Base-by-base conservation (phyloP, 2,113 vertebrate species). In the Capreolus pygargus region DNA sequence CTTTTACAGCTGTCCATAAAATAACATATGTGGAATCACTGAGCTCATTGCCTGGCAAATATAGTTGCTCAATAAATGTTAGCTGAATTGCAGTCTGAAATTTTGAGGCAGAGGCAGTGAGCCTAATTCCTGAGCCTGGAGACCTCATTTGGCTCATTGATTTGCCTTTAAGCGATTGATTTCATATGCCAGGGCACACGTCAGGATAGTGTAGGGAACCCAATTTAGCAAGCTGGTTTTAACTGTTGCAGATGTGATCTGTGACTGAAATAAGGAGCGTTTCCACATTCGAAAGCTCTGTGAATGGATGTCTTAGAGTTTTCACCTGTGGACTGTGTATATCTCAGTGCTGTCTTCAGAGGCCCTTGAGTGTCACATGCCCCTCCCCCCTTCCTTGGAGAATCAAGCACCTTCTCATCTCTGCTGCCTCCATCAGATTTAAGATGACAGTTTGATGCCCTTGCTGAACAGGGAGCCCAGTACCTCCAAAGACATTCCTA, bases 61-160 rank as follows among this genome's bases (percentile, higher is more conserved):
- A 79, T 91, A 97, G 97, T 89, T 97, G 92, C 96, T 98, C 97
- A 98, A 97, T 98, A 97, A 98, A 96, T 89, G 85, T 95, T 97
- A 97, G 97, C 88, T 97, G 97, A 98, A 92, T 89, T 91, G 76
- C 83, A 95, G 94, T 93, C 90, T 91, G 91, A 94, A 96, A 89
- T 91, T 92, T n/a, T 30, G 88, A 98, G 82, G 76, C 43, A 50
- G 61, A 95, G 92, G 83, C 93, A 36, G 4, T 13, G 85, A 95
- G 76, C 82, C 96, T 96, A 86, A 94, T 95, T 97, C 89, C 67
- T 28, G 92, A 95, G 93, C 82, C 92, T 57, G 27, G 81, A 95
- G 93, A 98, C 88, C 95, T 97, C 97, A 98, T 96, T 86, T 98
- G 98, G 91, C 88, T 92, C 96, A 97, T 93, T 81, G 95, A 97